These are phyloP conservation scores for Melanostoma mellinum DNA, from an alignment of 2,888 invertebrate genomes.

Conservation along the genomic window DNA sequence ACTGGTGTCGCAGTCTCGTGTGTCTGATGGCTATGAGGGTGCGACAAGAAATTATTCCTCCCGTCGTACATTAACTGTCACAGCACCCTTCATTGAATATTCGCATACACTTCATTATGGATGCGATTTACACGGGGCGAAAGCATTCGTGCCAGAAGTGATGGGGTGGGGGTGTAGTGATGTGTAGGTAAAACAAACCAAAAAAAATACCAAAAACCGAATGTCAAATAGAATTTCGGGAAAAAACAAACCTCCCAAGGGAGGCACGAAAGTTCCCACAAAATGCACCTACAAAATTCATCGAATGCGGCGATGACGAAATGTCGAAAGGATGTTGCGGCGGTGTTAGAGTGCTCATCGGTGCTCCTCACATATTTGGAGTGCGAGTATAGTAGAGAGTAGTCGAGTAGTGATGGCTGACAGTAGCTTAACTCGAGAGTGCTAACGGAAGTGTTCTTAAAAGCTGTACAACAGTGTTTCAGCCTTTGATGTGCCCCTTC, in stretches of 20 bases:
- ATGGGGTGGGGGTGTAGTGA: constrained; percentile 6
- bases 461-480: constrained; percentile 54
- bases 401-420: background rate
- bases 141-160: constrained; percentile 1
- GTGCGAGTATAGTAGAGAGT: background rate
- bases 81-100: constrained; percentile 63
- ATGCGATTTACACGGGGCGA: constrained; percentile 56
- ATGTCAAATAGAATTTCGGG: constrained; percentile 69
- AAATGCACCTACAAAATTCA: constrained; percentile 60
- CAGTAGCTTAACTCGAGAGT: constrained; percentile 50
- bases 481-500: constrained; percentile 53
- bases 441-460: constrained; percentile 57
- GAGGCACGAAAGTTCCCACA: constrained; percentile 62
- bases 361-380: constrained; percentile 6
- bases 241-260: constrained; percentile 58
- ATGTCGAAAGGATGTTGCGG: constrained; percentile 3
- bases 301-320: constrained; percentile 26
- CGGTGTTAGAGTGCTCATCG: constrained; percentile 47
- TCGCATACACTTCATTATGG: constrained; percentile 66
- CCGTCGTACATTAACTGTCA: constrained; percentile 29
- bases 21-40: background rate
- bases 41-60: constrained; percentile 48
- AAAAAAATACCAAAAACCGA: constrained; percentile 38
- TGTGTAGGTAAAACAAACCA: constrained; percentile 20
- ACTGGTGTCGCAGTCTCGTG: constrained; percentile 4